These are phyloP conservation scores for Carcharodon carcharias DNA, from an alignment of 2,797 vertebrate species.

Conservation along the genomic window DNA sequence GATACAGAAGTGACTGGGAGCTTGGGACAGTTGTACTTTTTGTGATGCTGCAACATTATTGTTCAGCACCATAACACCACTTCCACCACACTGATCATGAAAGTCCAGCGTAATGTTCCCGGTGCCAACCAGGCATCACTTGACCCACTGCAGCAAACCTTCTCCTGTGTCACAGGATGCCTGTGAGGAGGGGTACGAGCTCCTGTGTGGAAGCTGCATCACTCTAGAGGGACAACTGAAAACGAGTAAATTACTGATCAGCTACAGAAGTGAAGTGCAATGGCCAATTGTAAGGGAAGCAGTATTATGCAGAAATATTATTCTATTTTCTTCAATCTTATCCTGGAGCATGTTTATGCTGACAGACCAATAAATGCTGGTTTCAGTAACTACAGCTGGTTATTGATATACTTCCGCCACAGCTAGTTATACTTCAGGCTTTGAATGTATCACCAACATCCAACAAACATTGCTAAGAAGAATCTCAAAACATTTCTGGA, in stretches of 20 bases:
- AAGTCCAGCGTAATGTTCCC: neutral
- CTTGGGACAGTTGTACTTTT: neutral
- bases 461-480: neutral
- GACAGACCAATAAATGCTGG: neutral
- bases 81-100: neutral
- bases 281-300: neutral
- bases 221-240: neutral
- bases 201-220: neutral
- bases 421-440: neutral
- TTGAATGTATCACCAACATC: neutral
- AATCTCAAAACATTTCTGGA: neutral
- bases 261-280: neutral
- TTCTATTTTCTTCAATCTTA: neutral
- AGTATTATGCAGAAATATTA: neutral
- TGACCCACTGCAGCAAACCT: neutral
- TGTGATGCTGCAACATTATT: neutral
- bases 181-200: neutral
- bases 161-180: neutral
- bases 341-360: neutral
- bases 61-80: neutral
- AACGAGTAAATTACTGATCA: neutral
- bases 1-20: neutral
- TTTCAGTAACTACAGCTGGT: neutral
- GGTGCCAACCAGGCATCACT: neutral
- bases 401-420: neutral